Evolutionary conservation across 2,888 invertebrate species (phyloP).

Genomic region (Chydorus sphaericus): DNA sequence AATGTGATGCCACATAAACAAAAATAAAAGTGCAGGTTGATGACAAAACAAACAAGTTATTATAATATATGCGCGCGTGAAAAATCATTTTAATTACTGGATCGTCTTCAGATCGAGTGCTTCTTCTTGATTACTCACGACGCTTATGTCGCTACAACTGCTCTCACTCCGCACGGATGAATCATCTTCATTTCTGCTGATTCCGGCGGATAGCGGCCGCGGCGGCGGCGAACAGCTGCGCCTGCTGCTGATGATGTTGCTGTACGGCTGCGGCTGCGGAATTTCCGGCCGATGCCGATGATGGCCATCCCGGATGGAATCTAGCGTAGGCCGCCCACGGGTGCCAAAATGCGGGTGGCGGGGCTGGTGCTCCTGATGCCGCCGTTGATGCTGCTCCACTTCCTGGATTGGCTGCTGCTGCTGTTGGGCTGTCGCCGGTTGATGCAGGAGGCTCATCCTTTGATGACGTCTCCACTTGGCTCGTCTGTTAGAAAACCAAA

Average conservation of each 20-base stretch:
- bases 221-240: neutral
- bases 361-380: too few species aligned
- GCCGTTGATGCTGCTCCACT: too few species aligned
- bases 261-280: neutral
- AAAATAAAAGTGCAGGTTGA: too few species aligned
- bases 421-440: neutral
- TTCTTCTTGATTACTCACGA: neutral
- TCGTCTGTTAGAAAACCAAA: slow-evolving; percentile 99
- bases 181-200: neutral
- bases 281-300: slow-evolving; percentile 92
- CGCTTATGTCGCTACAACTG: slow-evolving; percentile 1
- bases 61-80: too few species aligned
- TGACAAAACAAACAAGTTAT: too few species aligned
- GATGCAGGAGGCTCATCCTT: slow-evolving; percentile 67
- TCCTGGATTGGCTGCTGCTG: neutral
- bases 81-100: too few species aligned
- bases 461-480: slow-evolving; percentile 96
- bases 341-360: slow-evolving; percentile 13
- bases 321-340: slow-evolving; percentile 9
- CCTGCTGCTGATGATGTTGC: neutral
- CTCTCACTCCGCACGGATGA: too few species aligned
- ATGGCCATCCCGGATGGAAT: slow-evolving; percentile 38
- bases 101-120: slow-evolving; percentile 1
- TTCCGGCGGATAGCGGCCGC: neutral
- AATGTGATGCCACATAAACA: too few species aligned